Conservation (phyloP, 2,888 invertebrate genomes). For the Gnatocerus cornutus region DNA sequence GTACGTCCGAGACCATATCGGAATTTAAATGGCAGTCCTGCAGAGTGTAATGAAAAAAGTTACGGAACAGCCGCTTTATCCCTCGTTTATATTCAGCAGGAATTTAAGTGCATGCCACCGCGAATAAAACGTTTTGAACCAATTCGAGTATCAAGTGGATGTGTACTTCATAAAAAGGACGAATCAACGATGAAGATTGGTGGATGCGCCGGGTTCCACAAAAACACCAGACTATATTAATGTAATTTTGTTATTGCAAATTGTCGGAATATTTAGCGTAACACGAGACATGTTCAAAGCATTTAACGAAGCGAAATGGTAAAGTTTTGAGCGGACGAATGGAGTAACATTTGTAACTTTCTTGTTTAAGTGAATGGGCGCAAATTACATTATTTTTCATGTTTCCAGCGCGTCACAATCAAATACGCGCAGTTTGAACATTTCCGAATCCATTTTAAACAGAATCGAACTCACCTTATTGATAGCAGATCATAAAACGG, state of each 20-base stretch:
- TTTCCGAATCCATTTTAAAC: no score
- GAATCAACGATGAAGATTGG: not conserved
- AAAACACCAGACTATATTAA: not conserved
- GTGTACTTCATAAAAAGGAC: not conserved
- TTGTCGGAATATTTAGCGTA: not conserved
- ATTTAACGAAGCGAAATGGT: constrained; percentile 4
- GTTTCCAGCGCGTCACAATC: not conserved
- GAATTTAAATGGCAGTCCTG: constrained; percentile 23
- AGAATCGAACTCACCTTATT: no score
- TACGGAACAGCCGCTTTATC: constrained; percentile 18
- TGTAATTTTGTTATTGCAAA: not conserved
- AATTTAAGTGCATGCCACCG: constrained; percentile 15
- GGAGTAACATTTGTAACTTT: constrained; percentile 6
- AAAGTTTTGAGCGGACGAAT: constrained; percentile 2
- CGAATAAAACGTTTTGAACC: constrained; percentile 26
- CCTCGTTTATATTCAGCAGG: constrained; percentile 35
- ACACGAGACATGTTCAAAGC: not conserved
- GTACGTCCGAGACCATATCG: constrained; percentile 6
- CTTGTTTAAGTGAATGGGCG: not conserved
- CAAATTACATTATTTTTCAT: constrained; percentile 3
- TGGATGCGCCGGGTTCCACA: constrained; percentile 15
- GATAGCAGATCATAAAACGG: no score
- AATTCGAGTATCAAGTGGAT: constrained; percentile 12
- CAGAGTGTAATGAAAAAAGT: constrained; percentile 34
- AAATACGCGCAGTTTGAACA: no score